These are phyloP conservation scores for Platichthys flesus DNA, from an alignment of 2,113 vertebrate species.

Conservation along the genomic window DNA sequence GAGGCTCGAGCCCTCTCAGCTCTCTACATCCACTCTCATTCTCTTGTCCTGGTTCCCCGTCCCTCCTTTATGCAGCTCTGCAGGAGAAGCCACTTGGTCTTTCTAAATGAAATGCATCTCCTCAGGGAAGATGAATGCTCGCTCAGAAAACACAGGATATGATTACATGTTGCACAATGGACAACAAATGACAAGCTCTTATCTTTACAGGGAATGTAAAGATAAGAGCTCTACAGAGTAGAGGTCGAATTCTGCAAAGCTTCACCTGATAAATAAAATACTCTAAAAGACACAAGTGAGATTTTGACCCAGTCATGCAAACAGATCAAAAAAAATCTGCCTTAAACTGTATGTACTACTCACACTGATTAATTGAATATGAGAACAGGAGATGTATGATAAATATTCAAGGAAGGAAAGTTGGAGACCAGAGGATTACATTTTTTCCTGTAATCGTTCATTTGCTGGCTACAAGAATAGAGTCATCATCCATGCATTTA, in stretches of 20 bases:
- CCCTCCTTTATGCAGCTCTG: slow-evolving; percentile 41
- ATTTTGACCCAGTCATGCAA: no score
- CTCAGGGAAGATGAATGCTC: background rate
- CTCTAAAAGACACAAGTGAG: no score
- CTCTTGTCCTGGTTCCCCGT: background rate
- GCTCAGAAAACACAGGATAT: background rate
- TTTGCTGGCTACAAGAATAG: background rate
- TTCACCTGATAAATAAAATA: no score
- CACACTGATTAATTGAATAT: background rate
- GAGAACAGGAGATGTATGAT: background rate
- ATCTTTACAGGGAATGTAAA: background rate
- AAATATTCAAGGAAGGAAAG: background rate
- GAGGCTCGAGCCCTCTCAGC: background rate
- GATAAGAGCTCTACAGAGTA: no score
- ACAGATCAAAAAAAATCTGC: no score
- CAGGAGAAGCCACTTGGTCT: slow-evolving; percentile 2
- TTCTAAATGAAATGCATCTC: slow-evolving; percentile 27
- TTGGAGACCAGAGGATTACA: background rate
- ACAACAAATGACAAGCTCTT: background rate
- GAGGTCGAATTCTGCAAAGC: no score
- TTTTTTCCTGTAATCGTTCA: background rate
- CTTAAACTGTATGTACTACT: background rate
- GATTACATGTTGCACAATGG: background rate
- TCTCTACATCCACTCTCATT: background rate
- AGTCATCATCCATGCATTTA: no score